Evolutionary conservation across 64 coral and sea anemone species (phyloP).

Genomic region (Dendrophyllia cribrosa): DNA sequence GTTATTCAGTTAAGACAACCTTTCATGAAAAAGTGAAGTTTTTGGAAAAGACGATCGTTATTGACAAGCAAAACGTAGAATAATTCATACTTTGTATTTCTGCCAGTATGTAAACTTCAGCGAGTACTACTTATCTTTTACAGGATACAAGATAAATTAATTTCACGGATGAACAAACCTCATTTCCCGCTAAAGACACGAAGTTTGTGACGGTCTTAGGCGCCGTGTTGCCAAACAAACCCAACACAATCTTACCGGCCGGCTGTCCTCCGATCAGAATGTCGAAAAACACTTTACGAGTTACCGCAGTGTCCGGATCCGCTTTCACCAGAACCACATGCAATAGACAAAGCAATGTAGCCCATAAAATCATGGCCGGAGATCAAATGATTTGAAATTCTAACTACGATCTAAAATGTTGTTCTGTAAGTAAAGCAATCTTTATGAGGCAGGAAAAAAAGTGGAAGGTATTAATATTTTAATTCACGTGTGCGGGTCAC

Average conservation of each 20-base stretch:
- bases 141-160: slow-evolving; percentile 9
- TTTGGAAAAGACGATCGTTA: too few relatives aligned
- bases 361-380: slow-evolving; percentile 6
- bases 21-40: too few relatives aligned
- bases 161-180: slow-evolving; percentile 61
- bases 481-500: not conserved
- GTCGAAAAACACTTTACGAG: slow-evolving; percentile 84
- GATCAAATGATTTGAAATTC: not conserved
- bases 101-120: not conserved
- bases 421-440: not conserved
- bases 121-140: too few relatives aligned
- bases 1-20: too few relatives aligned
- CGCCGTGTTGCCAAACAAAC: slow-evolving; percentile 94
- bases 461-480: not conserved
- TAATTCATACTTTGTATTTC: too few relatives aligned
- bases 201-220: slow-evolving; percentile 95
- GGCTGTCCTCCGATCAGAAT: slow-evolving; percentile 76
- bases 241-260: slow-evolving; percentile 84
- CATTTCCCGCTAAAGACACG: slow-evolving; percentile 82
- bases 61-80: too few relatives aligned
- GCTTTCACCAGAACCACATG: slow-evolving; percentile 36
- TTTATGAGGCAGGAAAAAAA: not conserved
- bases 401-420: not conserved
- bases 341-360: not conserved
- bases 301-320: slow-evolving; percentile 61